Base-by-base conservation (phyloP, 2,888 invertebrate genomes). In the Lagria hirta region DNA sequence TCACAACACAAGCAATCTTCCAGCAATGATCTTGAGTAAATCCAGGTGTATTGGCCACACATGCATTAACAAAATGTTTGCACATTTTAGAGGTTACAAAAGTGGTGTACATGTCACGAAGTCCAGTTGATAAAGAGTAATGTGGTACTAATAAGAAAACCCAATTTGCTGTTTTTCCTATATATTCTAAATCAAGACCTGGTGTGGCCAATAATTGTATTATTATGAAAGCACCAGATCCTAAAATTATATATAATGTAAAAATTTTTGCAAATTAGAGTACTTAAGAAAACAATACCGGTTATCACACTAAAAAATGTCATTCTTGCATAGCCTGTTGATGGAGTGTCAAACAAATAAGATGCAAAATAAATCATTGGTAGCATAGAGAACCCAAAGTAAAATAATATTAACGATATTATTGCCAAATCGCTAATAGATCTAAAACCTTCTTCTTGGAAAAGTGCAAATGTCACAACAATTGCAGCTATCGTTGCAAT, bases 301-400 rank as follows among this genome's bases (percentile, higher is more conserved):
- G 84, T 75, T 41, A 90, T 74, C 6, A 86, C 77, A 58, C 86
- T 87, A 21, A 86, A 69, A 57, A 89, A 80, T 21, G 83, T 82
- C 58, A 86, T 74, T 54, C 83, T 76, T 0, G 86, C 83, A 65
- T 84, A 88, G 5, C 89, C 90, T 1, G 84, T 77, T 0, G 90
- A 80, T 0, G 90, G 85, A 4, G 84, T 79, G 3, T 74, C 73
- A 65, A 89, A 89, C 8, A 80, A 47, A 58, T 81, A 80, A 0
- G 88, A 84, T 23, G 79, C 66, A 4, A 88, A 55, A 64, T 89
- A 91, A 51, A 80, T 80, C 17, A 87, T 70, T 0, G 90, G 90
- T 47, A 91, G 66, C 65, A 83, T 82, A 0, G 84, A 75, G 63
- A 80, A 83, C 0, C 83, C 86, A 66, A 87, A 90, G 28, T 84